A percentile compares a stretch with the other conserved stretches of the same genome.
These are phyloP conservation scores for Calosoma granatense DNA, from an alignment of 1,140 invertebrate species.

Conservation along the genomic window DNA sequence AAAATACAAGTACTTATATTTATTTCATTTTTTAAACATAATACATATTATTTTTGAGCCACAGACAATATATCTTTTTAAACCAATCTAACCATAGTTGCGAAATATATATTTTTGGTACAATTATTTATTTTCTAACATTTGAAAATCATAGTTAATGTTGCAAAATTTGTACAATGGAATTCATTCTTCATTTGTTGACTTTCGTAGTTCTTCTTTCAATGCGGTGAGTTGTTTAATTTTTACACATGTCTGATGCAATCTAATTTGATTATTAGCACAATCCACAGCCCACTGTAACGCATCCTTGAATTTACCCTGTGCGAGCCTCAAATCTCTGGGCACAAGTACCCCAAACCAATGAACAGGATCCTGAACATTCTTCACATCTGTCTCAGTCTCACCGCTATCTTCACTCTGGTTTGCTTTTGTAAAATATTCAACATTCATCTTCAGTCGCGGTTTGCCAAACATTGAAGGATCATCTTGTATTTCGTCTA, in stretches of 20 bases:
- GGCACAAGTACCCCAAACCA: constrained; percentile 70
- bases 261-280: constrained; percentile 50
- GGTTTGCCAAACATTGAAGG: neutral
- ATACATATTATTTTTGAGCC: no score
- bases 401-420: constrained; percentile 35
- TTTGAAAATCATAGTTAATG: no score
- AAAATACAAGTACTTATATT: no score
- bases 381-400: constrained; percentile 27
- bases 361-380: constrained; percentile 50
- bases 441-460: neutral
- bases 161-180: neutral
- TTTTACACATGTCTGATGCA: constrained; percentile 36
- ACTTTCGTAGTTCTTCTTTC: constrained; percentile 21
- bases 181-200: neutral
- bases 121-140: no score
- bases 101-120: no score
- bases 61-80: no score
- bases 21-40: no score
- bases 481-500: neutral
- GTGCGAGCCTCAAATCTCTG: constrained; percentile 54
- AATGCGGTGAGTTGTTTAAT: constrained; percentile 34
- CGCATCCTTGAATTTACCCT: constrained; percentile 52
- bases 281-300: constrained; percentile 49
- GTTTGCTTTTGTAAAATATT: constrained; percentile 14
- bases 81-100: no score